phyloP scores from a whole-genome alignment of 2,888 invertebrate genomes.

The Megastigmus dorsalis region DNA sequence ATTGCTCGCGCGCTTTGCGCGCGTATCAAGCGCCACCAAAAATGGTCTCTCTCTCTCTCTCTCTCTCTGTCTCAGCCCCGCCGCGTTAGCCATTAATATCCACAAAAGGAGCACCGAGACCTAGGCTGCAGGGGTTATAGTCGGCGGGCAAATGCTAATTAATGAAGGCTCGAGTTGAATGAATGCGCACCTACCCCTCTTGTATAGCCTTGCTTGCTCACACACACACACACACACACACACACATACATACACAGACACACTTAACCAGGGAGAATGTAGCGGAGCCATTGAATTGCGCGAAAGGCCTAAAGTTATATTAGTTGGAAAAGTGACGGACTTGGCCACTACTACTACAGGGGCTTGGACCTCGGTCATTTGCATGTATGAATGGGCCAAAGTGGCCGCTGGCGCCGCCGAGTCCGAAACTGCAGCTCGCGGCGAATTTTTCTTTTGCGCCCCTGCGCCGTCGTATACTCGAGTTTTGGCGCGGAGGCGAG shows the following conservation, averaged over 20 bases:
- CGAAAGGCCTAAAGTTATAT: conserved; percentile 33
- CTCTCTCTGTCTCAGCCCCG: not conserved
- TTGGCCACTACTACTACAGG: too few species aligned
- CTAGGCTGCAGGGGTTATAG: too few species aligned
- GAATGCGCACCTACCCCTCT: too few species aligned
- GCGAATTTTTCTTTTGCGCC: conserved; percentile 41
- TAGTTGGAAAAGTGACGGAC: conserved; percentile 23
- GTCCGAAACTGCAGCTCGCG: not conserved
- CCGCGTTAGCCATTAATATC: conserved; percentile 35
- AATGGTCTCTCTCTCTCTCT: not conserved
- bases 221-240: too few species aligned
- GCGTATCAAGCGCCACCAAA: too few species aligned
- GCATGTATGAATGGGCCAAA: conserved; percentile 29
- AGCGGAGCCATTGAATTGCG: too few species aligned
- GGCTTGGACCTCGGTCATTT: conserved; percentile 18
- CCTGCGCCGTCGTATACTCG: not conserved
- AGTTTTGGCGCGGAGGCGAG: conserved; percentile 1
- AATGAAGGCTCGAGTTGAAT: conserved; percentile 30
- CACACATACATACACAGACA: too few species aligned
- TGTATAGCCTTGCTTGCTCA: too few species aligned
- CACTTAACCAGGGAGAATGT: too few species aligned
- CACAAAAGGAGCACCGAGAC: conserved; percentile 23
- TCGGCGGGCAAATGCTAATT: conserved; percentile 38
- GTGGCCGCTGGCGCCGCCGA: too few species aligned
- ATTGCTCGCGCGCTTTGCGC: conserved; percentile 31